These are phyloP conservation scores for Formica aserva DNA, from an alignment of 2,888 invertebrate genomes.

Conservation along the genomic window DNA sequence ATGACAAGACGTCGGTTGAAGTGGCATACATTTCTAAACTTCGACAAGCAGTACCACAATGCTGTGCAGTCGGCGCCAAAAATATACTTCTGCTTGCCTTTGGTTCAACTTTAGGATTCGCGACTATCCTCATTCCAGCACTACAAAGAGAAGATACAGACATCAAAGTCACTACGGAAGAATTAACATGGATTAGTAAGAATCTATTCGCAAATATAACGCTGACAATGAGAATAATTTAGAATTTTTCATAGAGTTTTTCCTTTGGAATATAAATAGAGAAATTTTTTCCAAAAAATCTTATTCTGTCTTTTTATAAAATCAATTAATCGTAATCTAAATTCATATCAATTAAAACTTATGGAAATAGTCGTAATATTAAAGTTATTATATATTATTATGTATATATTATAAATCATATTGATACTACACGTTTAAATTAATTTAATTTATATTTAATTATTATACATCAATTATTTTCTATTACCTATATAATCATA, in stretches of 20 bases:
- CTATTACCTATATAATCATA: not conserved
- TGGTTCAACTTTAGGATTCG: constrained; percentile 93
- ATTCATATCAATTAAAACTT: not conserved
- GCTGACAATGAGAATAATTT: not conserved
- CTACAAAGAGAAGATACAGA: constrained; percentile 86
- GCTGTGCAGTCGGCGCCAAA: constrained; percentile 93
- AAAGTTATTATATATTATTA: not conserved
- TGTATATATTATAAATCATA: not conserved
- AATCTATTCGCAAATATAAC: constrained; percentile 20
- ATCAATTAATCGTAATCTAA: not conserved
- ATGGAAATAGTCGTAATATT: not conserved
- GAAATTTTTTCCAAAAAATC: not conserved
- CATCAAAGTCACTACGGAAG: constrained; percentile 78
- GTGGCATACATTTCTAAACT: constrained; percentile 75
- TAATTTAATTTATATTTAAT: not conserved
- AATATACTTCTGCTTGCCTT: constrained; percentile 92
- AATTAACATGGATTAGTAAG: constrained; percentile 84
- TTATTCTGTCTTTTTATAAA: not conserved
- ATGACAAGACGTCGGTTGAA: constrained; percentile 67
- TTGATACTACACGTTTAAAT: not conserved
- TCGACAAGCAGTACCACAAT: constrained; percentile 89
- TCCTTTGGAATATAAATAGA: not conserved
- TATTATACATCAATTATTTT: not conserved
- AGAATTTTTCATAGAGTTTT: not conserved
- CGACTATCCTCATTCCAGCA: constrained; percentile 93